A percentile compares a stretch with the other conserved stretches of the same genome.
Evolutionary conservation across 2,113 vertebrate genomes (phyloP).

Genomic region (Oplegnathus fasciatus): DNA sequence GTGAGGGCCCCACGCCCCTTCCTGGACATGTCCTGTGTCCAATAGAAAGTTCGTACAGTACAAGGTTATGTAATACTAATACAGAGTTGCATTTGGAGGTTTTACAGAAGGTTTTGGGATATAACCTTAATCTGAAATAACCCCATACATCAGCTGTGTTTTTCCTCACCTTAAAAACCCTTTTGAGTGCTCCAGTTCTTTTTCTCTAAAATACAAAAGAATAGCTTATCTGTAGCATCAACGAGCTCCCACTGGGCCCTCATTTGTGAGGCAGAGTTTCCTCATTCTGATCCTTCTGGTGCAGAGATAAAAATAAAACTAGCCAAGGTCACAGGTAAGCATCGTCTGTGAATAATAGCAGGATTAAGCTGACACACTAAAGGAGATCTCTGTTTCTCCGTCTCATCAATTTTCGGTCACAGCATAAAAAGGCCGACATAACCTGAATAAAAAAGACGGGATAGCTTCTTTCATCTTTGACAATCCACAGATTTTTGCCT

Average conservation of each 20-base stretch:
- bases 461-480: neutral
- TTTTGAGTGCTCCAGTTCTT: slow-evolving; percentile 42
- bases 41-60: neutral
- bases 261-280: slow-evolving; percentile 30
- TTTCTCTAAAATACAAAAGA: neutral
- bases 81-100: neutral
- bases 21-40: neutral
- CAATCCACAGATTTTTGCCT: neutral
- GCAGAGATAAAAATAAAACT: slow-evolving; percentile 64
- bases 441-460: neutral
- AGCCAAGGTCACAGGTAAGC: slow-evolving; percentile 61
- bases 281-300: slow-evolving; percentile 42
- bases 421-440: neutral
- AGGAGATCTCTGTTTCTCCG: slow-evolving; percentile 13
- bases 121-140: slow-evolving; percentile 12
- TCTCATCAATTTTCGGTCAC: slow-evolving; percentile 37
- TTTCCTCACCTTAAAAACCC: neutral
- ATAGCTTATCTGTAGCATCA: slow-evolving; percentile 18
- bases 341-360: slow-evolving; percentile 20
- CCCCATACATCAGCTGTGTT: neutral
- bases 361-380: slow-evolving; percentile 43
- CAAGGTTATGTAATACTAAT: neutral
- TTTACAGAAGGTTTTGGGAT: neutral
- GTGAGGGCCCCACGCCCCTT: no score
- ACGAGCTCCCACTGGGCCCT: slow-evolving; percentile 28